Percentiles rank a stretch among this genome's conserved stretches.
These are phyloP conservation scores for Cryptus viduatorius DNA, from an alignment of 2,888 invertebrate genomes.

Conservation along the genomic window DNA sequence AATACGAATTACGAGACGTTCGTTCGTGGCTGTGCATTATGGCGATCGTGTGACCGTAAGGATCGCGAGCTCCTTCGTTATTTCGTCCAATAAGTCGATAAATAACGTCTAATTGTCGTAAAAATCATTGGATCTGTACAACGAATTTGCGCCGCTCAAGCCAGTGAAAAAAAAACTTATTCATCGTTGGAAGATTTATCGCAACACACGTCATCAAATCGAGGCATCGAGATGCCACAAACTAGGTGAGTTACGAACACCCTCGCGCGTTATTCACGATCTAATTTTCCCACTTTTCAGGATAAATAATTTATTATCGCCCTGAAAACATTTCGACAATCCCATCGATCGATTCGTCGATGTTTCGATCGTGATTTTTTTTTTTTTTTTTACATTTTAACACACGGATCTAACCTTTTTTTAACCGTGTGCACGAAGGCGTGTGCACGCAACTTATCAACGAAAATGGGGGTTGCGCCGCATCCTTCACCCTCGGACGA, in stretches of 20 bases:
- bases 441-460: constrained; percentile 12
- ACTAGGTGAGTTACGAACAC: constrained; percentile 79
- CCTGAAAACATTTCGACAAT: not conserved
- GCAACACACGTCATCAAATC: constrained; percentile 76
- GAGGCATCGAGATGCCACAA: constrained; percentile 81
- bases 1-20: constrained; percentile 11
- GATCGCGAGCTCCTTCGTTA: constrained; percentile 74
- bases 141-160: constrained; percentile 27
- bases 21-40: constrained; percentile 75
- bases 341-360: not conserved
- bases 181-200: constrained; percentile 30
- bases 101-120: not conserved
- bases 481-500: not conserved
- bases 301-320: not conserved
- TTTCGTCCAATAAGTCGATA: constrained; percentile 49
- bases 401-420: constrained; percentile 59
- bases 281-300: constrained; percentile 14
- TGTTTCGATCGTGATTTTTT: not conserved
- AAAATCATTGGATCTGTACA: constrained; percentile 41
- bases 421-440: constrained; percentile 41
- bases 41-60: constrained; percentile 79
- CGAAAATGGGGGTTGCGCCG: constrained; percentile 15
- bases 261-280: not conserved
- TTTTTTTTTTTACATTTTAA: constrained; percentile 21
- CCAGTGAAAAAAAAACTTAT: constrained; percentile 46